phyloP scores from a whole-genome alignment of 2,797 vertebrate species.

The Dipus sagitta region DNA sequence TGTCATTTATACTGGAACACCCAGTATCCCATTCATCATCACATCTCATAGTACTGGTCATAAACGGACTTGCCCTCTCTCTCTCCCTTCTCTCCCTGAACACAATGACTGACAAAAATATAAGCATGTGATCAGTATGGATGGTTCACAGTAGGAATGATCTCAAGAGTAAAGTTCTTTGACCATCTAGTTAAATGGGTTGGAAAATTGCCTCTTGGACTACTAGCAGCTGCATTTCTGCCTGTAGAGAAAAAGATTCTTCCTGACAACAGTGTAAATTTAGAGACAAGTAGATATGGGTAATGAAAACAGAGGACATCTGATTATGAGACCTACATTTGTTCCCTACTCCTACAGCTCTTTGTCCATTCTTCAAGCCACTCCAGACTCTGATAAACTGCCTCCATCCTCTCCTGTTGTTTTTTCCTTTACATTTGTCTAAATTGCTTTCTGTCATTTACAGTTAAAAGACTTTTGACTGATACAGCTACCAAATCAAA shows the following conservation, averaged over 20 bases:
- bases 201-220: background rate
- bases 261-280: background rate
- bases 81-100: background rate
- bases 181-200: background rate
- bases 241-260: background rate
- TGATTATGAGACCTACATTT: background rate
- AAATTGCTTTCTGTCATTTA: conserved; percentile 4
- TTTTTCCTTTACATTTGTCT: no score
- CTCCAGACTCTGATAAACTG: background rate
- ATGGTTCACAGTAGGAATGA: background rate
- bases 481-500: background rate
- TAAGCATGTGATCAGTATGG: background rate
- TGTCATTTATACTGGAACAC: background rate
- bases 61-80: background rate
- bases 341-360: background rate
- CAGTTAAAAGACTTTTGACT: background rate
- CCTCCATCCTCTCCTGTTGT: background rate
- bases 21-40: no score
- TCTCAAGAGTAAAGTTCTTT: background rate
- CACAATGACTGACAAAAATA: background rate
- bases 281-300: no score
- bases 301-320: background rate
- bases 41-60: background rate
- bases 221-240: background rate
- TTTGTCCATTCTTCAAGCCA: background rate